Evolutionary conservation across 2,888 invertebrate genomes (phyloP).

Genomic region (Polydrusus tereticollis): DNA sequence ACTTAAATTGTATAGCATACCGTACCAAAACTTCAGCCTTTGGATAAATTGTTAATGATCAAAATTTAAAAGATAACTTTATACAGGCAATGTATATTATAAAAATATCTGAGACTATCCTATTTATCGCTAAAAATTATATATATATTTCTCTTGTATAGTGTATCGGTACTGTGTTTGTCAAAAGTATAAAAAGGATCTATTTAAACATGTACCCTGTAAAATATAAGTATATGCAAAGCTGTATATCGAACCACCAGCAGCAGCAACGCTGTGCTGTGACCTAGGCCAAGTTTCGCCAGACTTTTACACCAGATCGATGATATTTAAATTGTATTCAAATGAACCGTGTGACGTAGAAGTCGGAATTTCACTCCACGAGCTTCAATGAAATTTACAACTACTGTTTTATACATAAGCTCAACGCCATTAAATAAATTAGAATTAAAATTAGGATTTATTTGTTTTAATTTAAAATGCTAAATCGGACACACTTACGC

Average conservation of each 20-base stretch:
- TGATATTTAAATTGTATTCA: constrained; percentile 59
- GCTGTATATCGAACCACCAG: constrained; percentile 17
- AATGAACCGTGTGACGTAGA: constrained; percentile 57
- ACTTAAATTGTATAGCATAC: too few relatives aligned
- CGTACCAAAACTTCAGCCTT: too few relatives aligned
- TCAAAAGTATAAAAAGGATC: too few relatives aligned
- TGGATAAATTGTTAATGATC: too few relatives aligned
- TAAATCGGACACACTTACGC: neutral
- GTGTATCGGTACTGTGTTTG: too few relatives aligned
- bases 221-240: constrained; percentile 24
- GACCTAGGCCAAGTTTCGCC: constrained; percentile 58
- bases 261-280: constrained; percentile 22
- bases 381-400: constrained; percentile 55
- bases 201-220: too few relatives aligned
- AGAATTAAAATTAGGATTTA: constrained; percentile 47
- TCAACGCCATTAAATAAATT: constrained; percentile 48
- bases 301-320: constrained; percentile 55
- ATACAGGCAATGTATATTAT: too few relatives aligned
- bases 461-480: constrained; percentile 33
- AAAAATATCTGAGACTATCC: too few relatives aligned
- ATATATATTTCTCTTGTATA: too few relatives aligned
- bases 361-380: constrained; percentile 55
- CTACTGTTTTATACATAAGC: constrained; percentile 51
- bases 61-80: too few relatives aligned
- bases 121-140: too few relatives aligned